These are phyloP conservation scores for Hyaena hyaena DNA, from an alignment of 2,113 vertebrate genomes.

Conservation along the genomic window DNA sequence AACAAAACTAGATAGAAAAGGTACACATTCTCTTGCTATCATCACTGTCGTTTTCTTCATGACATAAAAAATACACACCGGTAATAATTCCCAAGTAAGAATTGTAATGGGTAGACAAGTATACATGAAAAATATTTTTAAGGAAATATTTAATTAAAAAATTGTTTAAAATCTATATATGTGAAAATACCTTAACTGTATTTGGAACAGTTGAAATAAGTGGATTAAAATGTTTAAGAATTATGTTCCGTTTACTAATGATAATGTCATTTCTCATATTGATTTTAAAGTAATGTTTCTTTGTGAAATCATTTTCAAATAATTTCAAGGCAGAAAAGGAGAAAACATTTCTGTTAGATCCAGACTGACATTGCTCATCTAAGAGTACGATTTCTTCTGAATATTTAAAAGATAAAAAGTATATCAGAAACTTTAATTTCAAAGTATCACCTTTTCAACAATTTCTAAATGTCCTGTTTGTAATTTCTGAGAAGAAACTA, in stretches of 20 bases:
- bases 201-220: constrained; percentile 50
- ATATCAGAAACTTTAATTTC: constrained; percentile 61
- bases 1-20: constrained; percentile 67
- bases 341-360: constrained; percentile 18
- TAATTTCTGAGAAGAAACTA: background rate
- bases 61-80: background rate
- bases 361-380: background rate
- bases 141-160: background rate
- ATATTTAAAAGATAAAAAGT: constrained; percentile 12
- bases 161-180: background rate
- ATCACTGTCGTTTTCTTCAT: constrained; percentile 35
- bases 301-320: constrained; percentile 61
- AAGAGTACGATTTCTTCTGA: constrained; percentile 24
- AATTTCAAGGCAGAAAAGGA: constrained; percentile 63
- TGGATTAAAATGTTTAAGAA: constrained; percentile 52
- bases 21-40: constrained; percentile 56
- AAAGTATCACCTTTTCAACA: constrained; percentile 26
- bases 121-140: background rate
- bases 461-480: constrained; percentile 50
- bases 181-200: constrained; percentile 47
- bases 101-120: background rate
- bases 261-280: constrained; percentile 41
- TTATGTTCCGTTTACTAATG: constrained; percentile 38
- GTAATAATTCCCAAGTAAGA: background rate
- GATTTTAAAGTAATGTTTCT: constrained; percentile 49